Conservation (phyloP, 2,888 invertebrate species). For the Erebia epiphron region DNA sequence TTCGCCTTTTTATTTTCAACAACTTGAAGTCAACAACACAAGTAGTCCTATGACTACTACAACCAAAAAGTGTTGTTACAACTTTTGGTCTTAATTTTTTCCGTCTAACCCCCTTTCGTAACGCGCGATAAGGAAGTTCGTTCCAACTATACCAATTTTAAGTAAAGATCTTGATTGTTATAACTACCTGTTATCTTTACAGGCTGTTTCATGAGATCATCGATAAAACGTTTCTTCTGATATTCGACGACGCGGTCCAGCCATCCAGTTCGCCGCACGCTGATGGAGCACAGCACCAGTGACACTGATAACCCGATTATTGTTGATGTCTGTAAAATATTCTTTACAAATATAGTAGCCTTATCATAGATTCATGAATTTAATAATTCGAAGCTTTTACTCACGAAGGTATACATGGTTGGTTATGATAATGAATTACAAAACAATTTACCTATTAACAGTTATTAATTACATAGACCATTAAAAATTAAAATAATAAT, state of each 20-base stretch:
- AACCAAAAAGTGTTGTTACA: too few relatives aligned
- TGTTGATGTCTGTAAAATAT: constrained; percentile 7
- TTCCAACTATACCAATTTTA: too few relatives aligned
- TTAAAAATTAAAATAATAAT: constrained; percentile 17
- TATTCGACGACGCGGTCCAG: constrained; percentile 56
- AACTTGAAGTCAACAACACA: too few relatives aligned
- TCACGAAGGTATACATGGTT: constrained; percentile 14
- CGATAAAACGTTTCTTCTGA: constrained; percentile 50
- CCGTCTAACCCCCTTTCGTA: too few relatives aligned
- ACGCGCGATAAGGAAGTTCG: too few relatives aligned
- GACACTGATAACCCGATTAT: constrained; percentile 23
- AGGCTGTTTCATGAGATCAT: constrained; percentile 48
- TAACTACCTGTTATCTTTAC: constrained; percentile 51
- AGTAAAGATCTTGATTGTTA: not conserved
- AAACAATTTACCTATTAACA: not conserved
- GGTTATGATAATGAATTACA: not conserved
- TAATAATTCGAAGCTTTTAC: constrained; percentile 1
- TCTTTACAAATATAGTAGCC: not conserved
- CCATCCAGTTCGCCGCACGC: constrained; percentile 53
- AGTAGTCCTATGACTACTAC: too few relatives aligned
- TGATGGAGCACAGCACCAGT: constrained; percentile 37
- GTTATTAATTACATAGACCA: constrained; percentile 30
- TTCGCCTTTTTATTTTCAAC: too few relatives aligned
- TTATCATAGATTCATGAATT: not conserved
- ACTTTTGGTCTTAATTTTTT: too few relatives aligned